Percentiles rank a stretch among this genome's conserved stretches.
These are phyloP conservation scores for Spongia lamella DNA, from an alignment of 37 sponge, comb jelly and placozoan species.

Conservation along the genomic window DNA sequence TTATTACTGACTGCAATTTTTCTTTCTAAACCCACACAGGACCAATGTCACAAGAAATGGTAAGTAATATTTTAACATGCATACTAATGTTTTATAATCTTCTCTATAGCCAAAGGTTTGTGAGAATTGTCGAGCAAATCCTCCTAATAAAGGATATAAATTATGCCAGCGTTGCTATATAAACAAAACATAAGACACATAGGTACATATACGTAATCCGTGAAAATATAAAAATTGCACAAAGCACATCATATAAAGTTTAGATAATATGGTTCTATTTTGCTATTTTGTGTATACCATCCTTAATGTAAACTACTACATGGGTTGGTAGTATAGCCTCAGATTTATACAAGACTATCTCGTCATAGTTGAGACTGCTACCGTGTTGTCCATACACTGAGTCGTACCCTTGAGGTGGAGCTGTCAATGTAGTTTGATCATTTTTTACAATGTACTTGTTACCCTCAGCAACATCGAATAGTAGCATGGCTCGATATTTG, in stretches of 20 bases:
- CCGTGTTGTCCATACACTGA: constrained; percentile 52
- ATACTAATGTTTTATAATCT: too few species aligned
- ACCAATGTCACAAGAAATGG: too few species aligned
- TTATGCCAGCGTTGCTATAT: too few species aligned
- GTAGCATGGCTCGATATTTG: constrained; percentile 65
- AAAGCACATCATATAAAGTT: too few species aligned
- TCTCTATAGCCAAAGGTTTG: too few species aligned
- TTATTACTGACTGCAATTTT: not conserved
- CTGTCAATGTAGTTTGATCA: constrained; percentile 25
- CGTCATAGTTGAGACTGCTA: constrained; percentile 48
- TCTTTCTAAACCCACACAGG: not conserved
- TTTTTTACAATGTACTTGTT: constrained; percentile 40
- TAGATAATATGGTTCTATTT: too few species aligned
- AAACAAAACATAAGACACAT: too few species aligned
- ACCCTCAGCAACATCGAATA: constrained; percentile 65
- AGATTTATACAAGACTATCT: constrained; percentile 58
- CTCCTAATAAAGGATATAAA: too few species aligned
- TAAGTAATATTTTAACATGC: too few species aligned
- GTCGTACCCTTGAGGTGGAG: constrained; percentile 62
- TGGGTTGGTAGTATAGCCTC: constrained; percentile 60
- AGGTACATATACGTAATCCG: too few species aligned
- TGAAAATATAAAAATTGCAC: too few species aligned
- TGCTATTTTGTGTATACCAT: constrained; percentile 57
- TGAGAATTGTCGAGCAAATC: too few species aligned
- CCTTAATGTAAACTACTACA: constrained; percentile 63